Conservation (phyloP, 2,797 vertebrate species). For the Heterohyrax brucei region DNA sequence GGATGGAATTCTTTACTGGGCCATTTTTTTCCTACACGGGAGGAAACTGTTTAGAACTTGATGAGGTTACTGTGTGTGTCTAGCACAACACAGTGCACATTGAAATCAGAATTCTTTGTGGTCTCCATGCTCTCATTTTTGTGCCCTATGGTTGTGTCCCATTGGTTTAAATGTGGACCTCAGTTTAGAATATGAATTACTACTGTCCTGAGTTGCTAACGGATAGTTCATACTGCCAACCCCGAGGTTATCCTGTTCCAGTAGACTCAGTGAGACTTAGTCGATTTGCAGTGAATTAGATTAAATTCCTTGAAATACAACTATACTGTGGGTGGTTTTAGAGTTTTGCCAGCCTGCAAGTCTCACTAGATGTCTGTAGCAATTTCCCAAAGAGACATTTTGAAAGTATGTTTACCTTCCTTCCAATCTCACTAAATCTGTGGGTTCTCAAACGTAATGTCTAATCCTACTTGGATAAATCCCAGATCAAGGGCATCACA, state of each 20-base stretch:
- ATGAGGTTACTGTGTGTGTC: background rate
- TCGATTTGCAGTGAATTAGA: background rate
- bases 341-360: background rate
- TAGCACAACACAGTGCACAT: slow-evolving; percentile 4
- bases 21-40: background rate
- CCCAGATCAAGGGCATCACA: background rate
- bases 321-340: background rate
- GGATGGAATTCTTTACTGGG: background rate
- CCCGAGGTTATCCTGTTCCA: background rate
- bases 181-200: background rate
- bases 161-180: background rate
- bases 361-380: background rate
- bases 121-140: background rate
- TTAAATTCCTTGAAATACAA: background rate
- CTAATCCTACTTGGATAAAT: background rate
- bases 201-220: background rate
- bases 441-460: background rate
- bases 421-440: background rate
- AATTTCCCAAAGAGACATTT: background rate
- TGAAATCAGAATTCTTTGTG: slow-evolving; percentile 19
- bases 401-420: slow-evolving; percentile 1
- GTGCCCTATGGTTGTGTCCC: background rate
- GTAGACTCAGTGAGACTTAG: background rate
- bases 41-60: slow-evolving; percentile 10
- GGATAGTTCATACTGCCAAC: background rate